Evolutionary conservation across 2,113 vertebrate species (phyloP), one percentile per base, ranked within the genome.

Genomic region (Gnathonemus longibarbis): DNA sequence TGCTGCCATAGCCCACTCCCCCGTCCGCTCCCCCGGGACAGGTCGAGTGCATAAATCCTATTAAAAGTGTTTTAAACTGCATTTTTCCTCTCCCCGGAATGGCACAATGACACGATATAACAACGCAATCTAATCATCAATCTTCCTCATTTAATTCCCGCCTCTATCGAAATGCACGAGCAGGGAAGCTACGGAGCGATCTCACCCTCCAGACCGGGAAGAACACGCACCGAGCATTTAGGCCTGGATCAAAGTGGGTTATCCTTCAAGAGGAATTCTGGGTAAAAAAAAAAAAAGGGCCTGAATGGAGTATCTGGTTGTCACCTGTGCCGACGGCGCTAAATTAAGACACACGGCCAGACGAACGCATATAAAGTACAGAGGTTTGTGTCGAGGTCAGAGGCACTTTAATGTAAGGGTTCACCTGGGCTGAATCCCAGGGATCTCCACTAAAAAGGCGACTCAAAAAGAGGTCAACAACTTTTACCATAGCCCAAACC

Each of bases 91-190:
- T 53, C n/a, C 45, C 49, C 13, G 27, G 24, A 35, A 52, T n/a
- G 46, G 83, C 83, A 87, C 85, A 87, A 87, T 24, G 85, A 84
- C 49, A 35, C 45, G 8, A 45, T 85, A 49, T 85, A 85, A 85
- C 46, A 52, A 52, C 13, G 85, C 85, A 87, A 35, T 53, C 49
- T 52, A 87, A 87, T 87, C 85, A 87, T 53, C 50, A 35, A 53
- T 87, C 85, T 53, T 52, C 49, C 85, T 53, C 50, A 53, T 87
- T 53, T 87, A 87, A 87, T 87, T 52, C 27, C 50, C 15, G 31
- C 50, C 11, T 56, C 85, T 8, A 53, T 39, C 7, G 50, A 53
- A 87, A 87, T 52, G 85, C 31, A 31, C 7, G 13, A 21, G 50
- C 0, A 35, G 31, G 45, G 84, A 48, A 31, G 24, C 24, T 8